phyloP scores from a whole-genome alignment of 2,797 vertebrate genomes.

The Muscicapa striata region DNA sequence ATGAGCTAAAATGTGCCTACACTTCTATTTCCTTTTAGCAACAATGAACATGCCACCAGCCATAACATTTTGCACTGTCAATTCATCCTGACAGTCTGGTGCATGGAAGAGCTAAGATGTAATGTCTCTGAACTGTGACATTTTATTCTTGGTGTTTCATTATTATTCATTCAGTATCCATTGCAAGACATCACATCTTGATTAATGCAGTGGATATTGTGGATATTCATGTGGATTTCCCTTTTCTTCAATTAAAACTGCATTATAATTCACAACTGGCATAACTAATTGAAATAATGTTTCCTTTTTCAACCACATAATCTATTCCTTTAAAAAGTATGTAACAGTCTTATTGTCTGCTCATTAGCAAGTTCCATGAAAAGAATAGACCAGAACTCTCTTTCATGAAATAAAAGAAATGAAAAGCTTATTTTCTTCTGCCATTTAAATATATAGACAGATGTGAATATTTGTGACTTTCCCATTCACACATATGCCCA shows the following conservation, averaged over 20 bases:
- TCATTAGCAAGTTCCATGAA: conserved; percentile 18
- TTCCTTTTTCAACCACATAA: conserved; percentile 40
- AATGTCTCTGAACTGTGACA: neutral
- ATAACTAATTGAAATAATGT: conserved; percentile 30
- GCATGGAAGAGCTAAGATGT: neutral
- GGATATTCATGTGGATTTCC: conserved; percentile 14
- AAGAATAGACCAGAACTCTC: neutral
- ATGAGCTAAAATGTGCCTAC: neutral
- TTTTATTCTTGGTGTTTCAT: conserved; percentile 17
- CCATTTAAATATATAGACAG: neutral
- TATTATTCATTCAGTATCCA: conserved; percentile 19
- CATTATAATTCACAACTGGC: neutral
- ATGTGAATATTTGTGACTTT: neutral
- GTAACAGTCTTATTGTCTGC: conserved; percentile 13
- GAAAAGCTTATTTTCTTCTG: neutral
- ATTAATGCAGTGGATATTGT: conserved; percentile 35
- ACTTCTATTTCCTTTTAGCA: neutral
- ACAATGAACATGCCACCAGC: neutral
- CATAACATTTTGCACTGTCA: neutral
- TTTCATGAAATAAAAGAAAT: neutral
- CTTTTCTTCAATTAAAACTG: conserved; percentile 38
- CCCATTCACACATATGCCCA: neutral
- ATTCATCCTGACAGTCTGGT: neutral
- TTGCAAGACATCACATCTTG: conserved; percentile 20
- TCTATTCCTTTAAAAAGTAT: neutral